Percentiles rank a stretch among this genome's conserved stretches.
Conservation (phyloP, 2,113 vertebrate species). For the Eulacestoma nigropectus region DNA sequence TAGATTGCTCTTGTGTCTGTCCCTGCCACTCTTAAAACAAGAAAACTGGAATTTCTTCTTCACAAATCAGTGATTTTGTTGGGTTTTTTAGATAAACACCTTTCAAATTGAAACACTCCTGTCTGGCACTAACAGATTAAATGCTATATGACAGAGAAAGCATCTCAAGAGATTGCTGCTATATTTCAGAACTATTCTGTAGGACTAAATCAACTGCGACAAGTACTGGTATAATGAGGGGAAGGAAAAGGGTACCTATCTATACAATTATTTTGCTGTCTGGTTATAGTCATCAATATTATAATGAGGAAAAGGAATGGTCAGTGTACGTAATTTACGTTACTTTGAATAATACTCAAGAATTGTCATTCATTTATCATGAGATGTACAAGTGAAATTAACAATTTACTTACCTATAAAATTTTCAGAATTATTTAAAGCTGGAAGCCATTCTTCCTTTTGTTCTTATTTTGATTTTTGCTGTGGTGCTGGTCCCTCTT, state of each 20-base stretch:
- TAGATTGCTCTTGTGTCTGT: not conserved
- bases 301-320: not conserved
- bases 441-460: not conserved
- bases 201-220: not conserved
- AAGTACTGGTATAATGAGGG: not conserved
- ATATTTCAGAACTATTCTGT: not conserved
- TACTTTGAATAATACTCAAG: not conserved
- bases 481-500: rapidly evolving
- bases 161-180: not conserved
- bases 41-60: not conserved
- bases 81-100: not conserved
- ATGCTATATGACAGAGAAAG: not conserved
- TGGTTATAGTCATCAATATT: not conserved
- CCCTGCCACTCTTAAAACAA: not conserved
- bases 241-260: not conserved
- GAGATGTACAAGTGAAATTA: not conserved
- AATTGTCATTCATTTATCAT: not conserved
- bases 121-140: not conserved
- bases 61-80: not conserved
- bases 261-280: not conserved
- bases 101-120: slow-evolving; percentile 27
- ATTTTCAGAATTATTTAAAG: not conserved
- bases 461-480: not conserved
- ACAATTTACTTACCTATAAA: not conserved
- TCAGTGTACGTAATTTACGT: not conserved